Base-by-base conservation (phyloP, 2,113 vertebrate species). In the Psittacus erithacus region DNA sequence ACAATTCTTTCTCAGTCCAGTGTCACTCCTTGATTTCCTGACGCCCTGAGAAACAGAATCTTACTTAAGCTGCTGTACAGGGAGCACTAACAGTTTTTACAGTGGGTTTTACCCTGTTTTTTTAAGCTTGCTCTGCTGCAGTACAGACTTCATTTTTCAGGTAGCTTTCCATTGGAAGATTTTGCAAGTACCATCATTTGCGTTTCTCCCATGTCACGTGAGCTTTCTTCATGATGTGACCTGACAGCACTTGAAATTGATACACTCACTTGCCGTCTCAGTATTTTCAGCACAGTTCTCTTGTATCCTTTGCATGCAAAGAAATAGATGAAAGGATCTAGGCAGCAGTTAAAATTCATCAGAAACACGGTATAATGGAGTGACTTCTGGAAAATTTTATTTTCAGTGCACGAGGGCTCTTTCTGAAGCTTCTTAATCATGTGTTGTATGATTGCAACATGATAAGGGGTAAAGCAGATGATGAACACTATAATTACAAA, bases 301-400 rank as follows among this genome's bases (percentile, higher is more conserved):
- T 99, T 99, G 97, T 99, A 99, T 93, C 99, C 99, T 97, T 99
- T 99, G 81, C 99, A 99, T 53, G 99, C 99, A 78, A 99, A 99
- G 97, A 99, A 99, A 92, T 99, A 99, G 92, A 99, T 98, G 50
- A 99, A 99, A 12, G 99, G 99, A 94, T 99, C 99, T 96, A 99
- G 96, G 82, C 99, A 99, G 95, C 99, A 98, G 95, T 99, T 99
- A 92, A 99, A 98, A 96, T 99, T 99, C 99, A 99, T 99, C 81
- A 99, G 97, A 87, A 98, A 98, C 33, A 99, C 98, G 0, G 99
- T 99, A 77, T 99, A 80, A 94, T 99, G 99, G 93, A 99, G 98
- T 2, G 99, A 99, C 73, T 99, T 97, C 97, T 99, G 99, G 95
- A 99, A 99, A 14, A 98, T 93, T 4, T 98, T 98, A 18, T 95